phyloP scores from a whole-genome alignment of 2,797 vertebrate species.

The Ataeniobius toweri region DNA sequence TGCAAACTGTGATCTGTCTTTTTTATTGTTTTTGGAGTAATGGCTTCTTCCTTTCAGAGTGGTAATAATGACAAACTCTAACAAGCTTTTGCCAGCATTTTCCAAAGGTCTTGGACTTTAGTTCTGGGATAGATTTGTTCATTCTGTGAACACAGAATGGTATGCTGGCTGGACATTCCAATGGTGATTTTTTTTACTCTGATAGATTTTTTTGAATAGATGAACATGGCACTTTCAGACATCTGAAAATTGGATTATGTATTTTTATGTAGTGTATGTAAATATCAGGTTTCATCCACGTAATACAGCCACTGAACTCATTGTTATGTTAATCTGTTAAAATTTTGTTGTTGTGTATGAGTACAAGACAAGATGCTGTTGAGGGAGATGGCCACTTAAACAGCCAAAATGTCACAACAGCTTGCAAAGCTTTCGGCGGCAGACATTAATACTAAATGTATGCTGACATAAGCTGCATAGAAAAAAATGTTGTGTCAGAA shows the following conservation, averaged over 20 bases:
- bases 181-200: neutral
- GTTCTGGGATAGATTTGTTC: neutral
- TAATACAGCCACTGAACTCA: conserved; percentile 13
- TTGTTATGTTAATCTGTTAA: conserved; percentile 8
- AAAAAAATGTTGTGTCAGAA: conserved; percentile 27
- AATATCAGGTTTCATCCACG: neutral
- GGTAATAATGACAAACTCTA: neutral
- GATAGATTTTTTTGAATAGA: neutral
- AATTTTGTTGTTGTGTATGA: conserved; percentile 20
- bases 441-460: conserved; percentile 28
- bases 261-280: neutral
- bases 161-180: neutral
- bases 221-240: neutral
- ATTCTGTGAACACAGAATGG: neutral
- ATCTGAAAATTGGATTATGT: neutral
- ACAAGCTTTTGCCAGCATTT: neutral
- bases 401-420: conserved; percentile 20
- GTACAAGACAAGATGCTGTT: conserved; percentile 7
- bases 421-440: conserved; percentile 32
- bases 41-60: neutral
- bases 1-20: neutral
- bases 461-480: conserved; percentile 21
- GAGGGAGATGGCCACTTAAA: conserved; percentile 7
- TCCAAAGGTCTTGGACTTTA: neutral
- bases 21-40: neutral